phyloP scores from a whole-genome alignment of 92 coral and sea anemone species.

The Palythoa grandis region DNA sequence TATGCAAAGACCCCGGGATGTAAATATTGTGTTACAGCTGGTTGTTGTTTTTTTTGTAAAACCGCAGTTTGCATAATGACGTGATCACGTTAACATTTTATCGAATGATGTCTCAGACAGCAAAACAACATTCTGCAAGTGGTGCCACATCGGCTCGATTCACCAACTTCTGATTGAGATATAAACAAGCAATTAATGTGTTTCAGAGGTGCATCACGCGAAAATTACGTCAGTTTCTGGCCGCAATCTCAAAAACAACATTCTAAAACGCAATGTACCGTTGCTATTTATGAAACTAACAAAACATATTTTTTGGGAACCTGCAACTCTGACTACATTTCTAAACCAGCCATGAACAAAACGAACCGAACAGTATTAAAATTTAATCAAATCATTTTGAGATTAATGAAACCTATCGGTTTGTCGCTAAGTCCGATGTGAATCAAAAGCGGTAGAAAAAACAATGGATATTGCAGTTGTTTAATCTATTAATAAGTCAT shows the following conservation, averaged over 20 bases:
- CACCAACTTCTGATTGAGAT: neutral
- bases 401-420: neutral
- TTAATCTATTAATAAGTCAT: slow-evolving; percentile 1
- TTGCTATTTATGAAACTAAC: neutral
- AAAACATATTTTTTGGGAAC: neutral
- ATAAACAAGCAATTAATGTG: neutral
- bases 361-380: neutral
- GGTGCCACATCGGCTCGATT: no score
- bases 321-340: neutral
- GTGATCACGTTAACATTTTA: no score
- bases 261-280: neutral
- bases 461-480: slow-evolving; percentile 14
- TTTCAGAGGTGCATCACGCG: neutral
- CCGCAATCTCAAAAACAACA: neutral
- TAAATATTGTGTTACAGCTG: no score
- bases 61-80: no score
- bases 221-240: neutral
- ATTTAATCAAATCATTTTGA: neutral
- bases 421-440: neutral
- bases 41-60: no score
- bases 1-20: no score
- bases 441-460: neutral
- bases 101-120: no score
- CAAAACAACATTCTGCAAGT: no score
- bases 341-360: neutral